phyloP scores from a whole-genome alignment of 2,113 vertebrate species.

The Cricetomys ansorgei region DNA sequence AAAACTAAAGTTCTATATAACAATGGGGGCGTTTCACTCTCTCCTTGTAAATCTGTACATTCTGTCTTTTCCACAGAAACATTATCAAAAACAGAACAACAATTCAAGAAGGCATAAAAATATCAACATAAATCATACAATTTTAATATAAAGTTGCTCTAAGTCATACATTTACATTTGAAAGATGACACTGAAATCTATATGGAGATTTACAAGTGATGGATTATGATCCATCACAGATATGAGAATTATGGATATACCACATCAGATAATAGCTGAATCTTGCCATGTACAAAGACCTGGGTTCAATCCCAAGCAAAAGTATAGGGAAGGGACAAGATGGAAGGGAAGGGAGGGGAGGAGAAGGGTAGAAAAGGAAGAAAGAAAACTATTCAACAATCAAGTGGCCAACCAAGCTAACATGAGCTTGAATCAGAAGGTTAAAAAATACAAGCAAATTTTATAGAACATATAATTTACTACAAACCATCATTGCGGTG shows the following conservation, averaged over 20 bases:
- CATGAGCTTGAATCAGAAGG: not conserved
- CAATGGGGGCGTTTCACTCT: not conserved
- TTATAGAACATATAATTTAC: not conserved
- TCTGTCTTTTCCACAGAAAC: constrained; percentile 20
- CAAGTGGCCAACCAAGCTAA: not conserved
- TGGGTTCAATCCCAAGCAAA: not conserved
- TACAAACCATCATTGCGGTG: constrained; percentile 96
- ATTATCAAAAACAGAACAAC: not conserved
- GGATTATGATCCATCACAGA: not conserved
- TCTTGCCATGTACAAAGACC: not conserved
- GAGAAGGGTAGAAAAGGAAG: not conserved
- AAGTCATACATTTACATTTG: not conserved
- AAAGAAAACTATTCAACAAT: constrained; percentile 47
- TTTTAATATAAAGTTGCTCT: not conserved
- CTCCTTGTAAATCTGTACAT: not conserved
- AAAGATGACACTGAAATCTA: constrained; percentile 20
- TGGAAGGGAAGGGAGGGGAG: no score
- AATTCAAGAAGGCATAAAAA: not conserved
- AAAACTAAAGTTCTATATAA: not conserved
- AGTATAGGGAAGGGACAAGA: not conserved
- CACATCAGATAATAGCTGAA: constrained; percentile 27
- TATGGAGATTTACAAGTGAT: constrained; percentile 15
- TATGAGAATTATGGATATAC: not conserved
- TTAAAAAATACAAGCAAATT: constrained; percentile 35
- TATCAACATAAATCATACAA: constrained; percentile 8